Conservation (phyloP, 2,888 invertebrate genomes). For the Harpalus rufipes region DNA sequence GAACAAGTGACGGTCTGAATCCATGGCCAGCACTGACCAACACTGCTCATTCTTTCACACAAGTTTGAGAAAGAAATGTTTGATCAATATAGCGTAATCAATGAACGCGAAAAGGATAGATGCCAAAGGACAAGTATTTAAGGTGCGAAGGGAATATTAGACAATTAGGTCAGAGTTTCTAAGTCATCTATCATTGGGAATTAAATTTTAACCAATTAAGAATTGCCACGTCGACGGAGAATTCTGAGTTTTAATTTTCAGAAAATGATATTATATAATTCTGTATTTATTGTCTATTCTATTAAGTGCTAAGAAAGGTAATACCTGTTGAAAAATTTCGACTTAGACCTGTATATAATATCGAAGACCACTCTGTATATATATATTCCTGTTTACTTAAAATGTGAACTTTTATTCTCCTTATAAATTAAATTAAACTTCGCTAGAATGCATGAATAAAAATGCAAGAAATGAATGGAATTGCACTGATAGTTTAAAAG, state of each 20-base stretch:
- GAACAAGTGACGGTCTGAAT: constrained; percentile 38
- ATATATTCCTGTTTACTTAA: neutral
- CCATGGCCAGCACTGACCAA: constrained; percentile 44
- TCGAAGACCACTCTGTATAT: too few species aligned
- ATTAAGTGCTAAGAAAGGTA: too few species aligned
- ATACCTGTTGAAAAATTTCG: too few species aligned
- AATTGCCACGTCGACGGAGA: neutral
- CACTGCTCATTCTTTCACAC: neutral
- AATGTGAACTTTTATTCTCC: neutral
- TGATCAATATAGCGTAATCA: constrained; percentile 45
- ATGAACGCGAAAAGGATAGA: constrained; percentile 13
- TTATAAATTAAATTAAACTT: too few species aligned
- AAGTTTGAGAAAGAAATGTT: constrained; percentile 16
- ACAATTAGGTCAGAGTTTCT: constrained; percentile 23
- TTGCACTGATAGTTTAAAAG: neutral
- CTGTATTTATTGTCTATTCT: too few species aligned
- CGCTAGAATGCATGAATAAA: neutral
- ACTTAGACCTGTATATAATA: too few species aligned
- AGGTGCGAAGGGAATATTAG: neutral
- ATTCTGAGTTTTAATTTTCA: too few species aligned
- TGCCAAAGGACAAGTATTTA: constrained; percentile 4
- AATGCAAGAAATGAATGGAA: neutral
- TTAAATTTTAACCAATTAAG: constrained; percentile 3
- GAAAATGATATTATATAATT: too few species aligned
- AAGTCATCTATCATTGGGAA: constrained; percentile 44